Conservation (phyloP, 2,888 invertebrate species). For the Cephalotes varians region DNA sequence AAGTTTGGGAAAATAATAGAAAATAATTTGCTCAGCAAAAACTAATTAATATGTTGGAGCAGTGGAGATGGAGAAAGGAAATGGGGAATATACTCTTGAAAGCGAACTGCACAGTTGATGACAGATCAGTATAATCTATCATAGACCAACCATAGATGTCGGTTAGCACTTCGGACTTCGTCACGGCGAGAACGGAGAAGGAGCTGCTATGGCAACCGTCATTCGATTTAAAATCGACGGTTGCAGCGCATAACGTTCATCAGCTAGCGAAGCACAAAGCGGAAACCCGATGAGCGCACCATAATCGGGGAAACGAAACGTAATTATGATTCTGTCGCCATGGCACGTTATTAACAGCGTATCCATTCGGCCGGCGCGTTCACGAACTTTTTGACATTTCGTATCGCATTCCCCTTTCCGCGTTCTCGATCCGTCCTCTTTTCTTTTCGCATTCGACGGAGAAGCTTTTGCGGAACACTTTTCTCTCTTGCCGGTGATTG, state of each 20-base stretch:
- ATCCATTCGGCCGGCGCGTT: slow-evolving; percentile 52
- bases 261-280: slow-evolving; percentile 46
- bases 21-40: neutral
- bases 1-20: slow-evolving; percentile 11
- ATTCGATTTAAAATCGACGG: slow-evolving; percentile 42
- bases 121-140: slow-evolving; percentile 34
- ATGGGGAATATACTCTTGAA: neutral
- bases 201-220: neutral
- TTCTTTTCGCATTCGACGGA: neutral
- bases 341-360: slow-evolving; percentile 59
- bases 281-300: slow-evolving; percentile 47
- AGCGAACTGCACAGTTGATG: neutral
- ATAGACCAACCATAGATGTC: neutral
- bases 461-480: neutral
- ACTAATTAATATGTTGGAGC: slow-evolving; percentile 4
- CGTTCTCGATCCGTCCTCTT: neutral
- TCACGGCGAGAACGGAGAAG: neutral
- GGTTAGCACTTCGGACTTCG: slow-evolving; percentile 22
- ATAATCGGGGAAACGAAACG: slow-evolving; percentile 53
- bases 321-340: slow-evolving; percentile 58
- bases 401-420: neutral
- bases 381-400: slow-evolving; percentile 43
- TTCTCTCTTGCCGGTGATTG: neutral
- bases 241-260: slow-evolving; percentile 15
- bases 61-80: neutral